Percentiles rank a stretch among this genome's conserved stretches.
Conservation (phyloP, 1,140 invertebrate genomes). For the Bombus superbus region DNA sequence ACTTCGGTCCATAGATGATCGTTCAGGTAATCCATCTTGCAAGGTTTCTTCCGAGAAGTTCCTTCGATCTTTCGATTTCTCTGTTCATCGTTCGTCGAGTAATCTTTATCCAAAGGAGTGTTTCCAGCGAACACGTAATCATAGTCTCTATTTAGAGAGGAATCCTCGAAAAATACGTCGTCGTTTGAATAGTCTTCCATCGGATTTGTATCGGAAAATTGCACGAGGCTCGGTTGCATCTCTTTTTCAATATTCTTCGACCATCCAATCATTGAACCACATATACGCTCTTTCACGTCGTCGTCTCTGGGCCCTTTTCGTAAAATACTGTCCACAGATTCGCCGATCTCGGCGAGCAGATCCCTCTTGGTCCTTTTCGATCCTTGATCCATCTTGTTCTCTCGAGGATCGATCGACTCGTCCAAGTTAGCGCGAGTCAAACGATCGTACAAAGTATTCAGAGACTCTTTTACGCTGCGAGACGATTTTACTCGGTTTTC, state of each 20-base stretch:
- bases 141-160: slow-evolving; percentile 20
- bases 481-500: neutral
- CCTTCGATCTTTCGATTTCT: neutral
- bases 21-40: slow-evolving; percentile 9
- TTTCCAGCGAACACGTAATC: slow-evolving; percentile 45
- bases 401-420: neutral
- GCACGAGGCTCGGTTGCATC: neutral
- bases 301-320: slow-evolving; percentile 35
- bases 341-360: neutral
- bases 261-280: slow-evolving; percentile 14
- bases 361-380: slow-evolving; percentile 26
- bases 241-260: slow-evolving; percentile 35
- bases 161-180: slow-evolving; percentile 56
- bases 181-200: slow-evolving; percentile 61
- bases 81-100: slow-evolving; percentile 15
- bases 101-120: neutral
- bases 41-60: neutral
- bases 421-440: neutral
- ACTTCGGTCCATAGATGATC: neutral
- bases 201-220: slow-evolving; percentile 47
- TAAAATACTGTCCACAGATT: neutral
- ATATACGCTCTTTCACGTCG: slow-evolving; percentile 23
- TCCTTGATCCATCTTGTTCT: neutral
- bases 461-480: neutral
- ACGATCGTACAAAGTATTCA: neutral